Base-by-base conservation (phyloP, 2,888 invertebrate genomes). In the Reticulitermes lucifugus region DNA sequence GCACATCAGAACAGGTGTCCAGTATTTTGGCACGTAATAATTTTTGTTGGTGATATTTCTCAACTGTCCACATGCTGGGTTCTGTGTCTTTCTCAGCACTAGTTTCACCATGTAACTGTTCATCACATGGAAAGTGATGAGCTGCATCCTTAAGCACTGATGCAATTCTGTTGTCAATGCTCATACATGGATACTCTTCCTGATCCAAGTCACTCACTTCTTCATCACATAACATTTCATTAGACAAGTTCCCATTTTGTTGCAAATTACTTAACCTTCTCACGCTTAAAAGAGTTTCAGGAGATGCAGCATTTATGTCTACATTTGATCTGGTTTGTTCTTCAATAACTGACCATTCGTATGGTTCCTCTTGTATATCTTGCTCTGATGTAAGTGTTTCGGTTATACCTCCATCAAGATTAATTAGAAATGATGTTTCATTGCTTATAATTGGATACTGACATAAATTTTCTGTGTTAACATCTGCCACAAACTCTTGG, bases 241-340 rank as follows among this genome's bases (percentile, higher is more conserved):
- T 46, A 18, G 77, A 77, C 4, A 46, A 43, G 41, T 35, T 43
- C 46, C 21, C 18, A 46, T 77, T 46, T 46, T 77, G 22, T 25
- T 77, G 77, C 77, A 77, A 9, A 77, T 77, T 14, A 46, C 77
- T 77, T 46, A 46, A 77, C 41, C n/a, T 77, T 51, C 77, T 77
- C n/a, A 46, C 51, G 46, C 22, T 22, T n/a, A 46, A 1, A n/a
- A n/a, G 1, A 25, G n/a, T n/a, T 65, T 25, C n/a, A 25, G 6
- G n/a, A 9, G 65, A n/a, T 65, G 25, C 65, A 25, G 25, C 65
- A 65, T 25, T 65, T 65, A 9, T 7, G 2, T 12, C 1, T 25
- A 14, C 25, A 65, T 65, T 65, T 12, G n/a, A n/a, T 3, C 25
- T 35, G 41, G 41, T 73, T 73, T 73, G 73, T 41, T 41, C 21